Conservation (phyloP, 2,113 vertebrate species). For the Thymallus thymallus region DNA sequence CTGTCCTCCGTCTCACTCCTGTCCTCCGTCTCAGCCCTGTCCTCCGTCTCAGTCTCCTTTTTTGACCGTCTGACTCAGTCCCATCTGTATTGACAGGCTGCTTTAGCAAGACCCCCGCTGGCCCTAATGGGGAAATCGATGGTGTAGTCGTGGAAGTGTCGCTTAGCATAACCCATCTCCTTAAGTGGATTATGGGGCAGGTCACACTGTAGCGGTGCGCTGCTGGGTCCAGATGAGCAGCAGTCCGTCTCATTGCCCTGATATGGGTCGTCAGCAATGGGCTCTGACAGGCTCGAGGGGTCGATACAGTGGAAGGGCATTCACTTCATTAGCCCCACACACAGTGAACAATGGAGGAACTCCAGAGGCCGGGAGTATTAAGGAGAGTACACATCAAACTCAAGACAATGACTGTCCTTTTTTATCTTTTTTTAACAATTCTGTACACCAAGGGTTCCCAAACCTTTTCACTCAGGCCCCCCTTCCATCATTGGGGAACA, state of each 20-base stretch:
- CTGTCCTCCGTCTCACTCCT: conserved; percentile 15
- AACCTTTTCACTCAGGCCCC: no score
- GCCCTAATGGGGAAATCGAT: conserved; percentile 71
- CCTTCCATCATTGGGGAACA: no score
- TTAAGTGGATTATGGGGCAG: conserved; percentile 67
- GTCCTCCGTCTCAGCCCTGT: no score
- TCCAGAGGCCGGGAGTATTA: conserved; percentile 14
- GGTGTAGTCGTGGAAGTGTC: conserved; percentile 56
- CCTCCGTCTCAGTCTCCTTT: conserved; percentile 24
- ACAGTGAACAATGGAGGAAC: conserved; percentile 8
- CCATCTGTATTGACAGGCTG: conserved; percentile 32
- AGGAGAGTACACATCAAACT: background rate
- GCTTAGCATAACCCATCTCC: conserved; percentile 67
- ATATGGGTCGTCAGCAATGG: conserved; percentile 57
- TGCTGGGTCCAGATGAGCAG: conserved; percentile 15
- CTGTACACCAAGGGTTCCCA: background rate
- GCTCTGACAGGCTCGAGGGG: conserved; percentile 53
- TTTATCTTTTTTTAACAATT: background rate
- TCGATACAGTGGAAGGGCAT: conserved; percentile 50
- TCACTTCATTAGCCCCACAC: conserved; percentile 61
- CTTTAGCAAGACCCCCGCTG: conserved; percentile 3
- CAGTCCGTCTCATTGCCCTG: conserved; percentile 23
- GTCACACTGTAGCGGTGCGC: conserved; percentile 36
- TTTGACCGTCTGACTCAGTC: conserved; percentile 34
- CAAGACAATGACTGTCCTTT: background rate